Conservation (phyloP, 2,113 vertebrate genomes). For the Proterorhinus semilunaris region DNA sequence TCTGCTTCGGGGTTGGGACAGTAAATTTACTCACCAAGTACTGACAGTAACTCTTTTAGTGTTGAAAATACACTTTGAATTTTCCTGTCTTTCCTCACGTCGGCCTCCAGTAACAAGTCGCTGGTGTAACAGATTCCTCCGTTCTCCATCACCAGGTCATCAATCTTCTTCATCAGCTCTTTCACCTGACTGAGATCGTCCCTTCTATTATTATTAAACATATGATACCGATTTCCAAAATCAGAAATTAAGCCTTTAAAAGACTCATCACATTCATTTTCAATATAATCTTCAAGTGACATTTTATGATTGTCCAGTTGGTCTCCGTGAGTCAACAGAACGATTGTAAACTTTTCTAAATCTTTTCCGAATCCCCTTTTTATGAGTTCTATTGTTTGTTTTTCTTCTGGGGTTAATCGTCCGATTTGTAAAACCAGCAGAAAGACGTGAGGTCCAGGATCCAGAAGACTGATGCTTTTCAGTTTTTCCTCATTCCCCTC, state of each 20-base stretch:
- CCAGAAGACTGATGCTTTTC: background rate
- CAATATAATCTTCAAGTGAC: background rate
- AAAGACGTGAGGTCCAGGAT: conserved; percentile 3
- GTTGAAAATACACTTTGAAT: too few relatives aligned
- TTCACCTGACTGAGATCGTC: background rate
- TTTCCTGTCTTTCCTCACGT: background rate
- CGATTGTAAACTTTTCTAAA: background rate
- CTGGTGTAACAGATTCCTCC: background rate
- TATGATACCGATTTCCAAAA: background rate
- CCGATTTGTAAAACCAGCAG: background rate
- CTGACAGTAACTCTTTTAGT: too few relatives aligned
- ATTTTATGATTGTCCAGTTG: background rate
- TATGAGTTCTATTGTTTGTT: background rate
- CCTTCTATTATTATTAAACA: background rate
- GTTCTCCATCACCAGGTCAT: background rate
- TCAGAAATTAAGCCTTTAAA: background rate
- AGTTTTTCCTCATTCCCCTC: background rate
- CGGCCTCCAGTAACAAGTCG: background rate
- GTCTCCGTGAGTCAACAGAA: background rate
- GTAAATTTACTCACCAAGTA: too few relatives aligned
- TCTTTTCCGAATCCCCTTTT: background rate
- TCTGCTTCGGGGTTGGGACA: too few relatives aligned
- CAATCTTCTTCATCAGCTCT: background rate
- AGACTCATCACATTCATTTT: background rate
- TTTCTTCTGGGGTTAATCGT: background rate